Percentiles rank a stretch among this genome's conserved stretches.
phyloP scores from a whole-genome alignment of 2,888 invertebrate species.

The Melanophora roralis region DNA sequence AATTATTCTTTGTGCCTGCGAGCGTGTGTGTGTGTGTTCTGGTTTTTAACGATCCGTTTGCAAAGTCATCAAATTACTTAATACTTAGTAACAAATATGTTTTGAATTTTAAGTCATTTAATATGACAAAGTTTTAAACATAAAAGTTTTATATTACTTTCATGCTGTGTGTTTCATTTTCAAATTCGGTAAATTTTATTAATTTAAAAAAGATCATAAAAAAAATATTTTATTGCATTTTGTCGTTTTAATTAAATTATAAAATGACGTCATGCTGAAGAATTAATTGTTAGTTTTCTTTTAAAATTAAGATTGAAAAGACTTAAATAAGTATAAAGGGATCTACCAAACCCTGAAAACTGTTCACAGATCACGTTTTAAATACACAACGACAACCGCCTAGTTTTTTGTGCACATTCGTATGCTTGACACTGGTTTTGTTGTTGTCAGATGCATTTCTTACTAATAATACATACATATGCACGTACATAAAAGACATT shows the following conservation, averaged over 20 bases:
- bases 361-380: no score
- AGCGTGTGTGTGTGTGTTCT: no score
- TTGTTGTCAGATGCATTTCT: no score
- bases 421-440: no score
- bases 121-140: background rate
- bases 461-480: no score
- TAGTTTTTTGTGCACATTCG: no score
- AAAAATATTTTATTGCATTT: background rate
- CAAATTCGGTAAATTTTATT: background rate
- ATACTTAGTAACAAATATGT: background rate
- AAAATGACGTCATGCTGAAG: background rate
- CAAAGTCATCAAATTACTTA: slow-evolving; percentile 47
- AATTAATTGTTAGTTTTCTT: background rate
- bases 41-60: slow-evolving; percentile 13
- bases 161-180: slow-evolving; percentile 44
- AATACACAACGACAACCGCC: no score
- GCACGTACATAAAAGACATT: no score
- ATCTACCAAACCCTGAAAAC: no score
- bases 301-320: no score
- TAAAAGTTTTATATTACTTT: background rate
- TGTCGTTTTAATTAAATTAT: slow-evolving; percentile 1
- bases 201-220: background rate
- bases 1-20: slow-evolving; percentile 27
- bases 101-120: background rate
- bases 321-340: no score